A percentile compares a stretch with the other conserved stretches of the same genome.
Conservation (phyloP, 2,113 vertebrate species). For the Ornithorhynchus anatinus region DNA sequence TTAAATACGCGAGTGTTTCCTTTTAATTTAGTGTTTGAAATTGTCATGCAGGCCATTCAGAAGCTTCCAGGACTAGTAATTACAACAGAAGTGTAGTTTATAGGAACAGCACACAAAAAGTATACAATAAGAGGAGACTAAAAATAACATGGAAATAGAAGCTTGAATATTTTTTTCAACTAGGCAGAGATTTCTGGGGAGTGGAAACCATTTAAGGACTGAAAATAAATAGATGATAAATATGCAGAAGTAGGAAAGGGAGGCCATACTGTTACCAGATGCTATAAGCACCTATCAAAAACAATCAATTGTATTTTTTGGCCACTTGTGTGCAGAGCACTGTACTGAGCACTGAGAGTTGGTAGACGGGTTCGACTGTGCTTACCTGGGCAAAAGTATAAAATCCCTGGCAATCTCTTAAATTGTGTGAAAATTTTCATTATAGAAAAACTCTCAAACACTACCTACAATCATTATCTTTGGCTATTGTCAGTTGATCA, state of each 20-base stretch:
- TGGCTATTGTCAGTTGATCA: no score
- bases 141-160: conserved; percentile 45
- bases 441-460: no score
- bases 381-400: background rate
- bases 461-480: no score
- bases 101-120: background rate
- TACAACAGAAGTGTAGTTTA: conserved; percentile 55
- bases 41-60: conserved; percentile 16
- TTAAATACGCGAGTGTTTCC: conserved; percentile 58
- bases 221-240: background rate
- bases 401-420: no score
- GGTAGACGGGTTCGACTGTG: no score
- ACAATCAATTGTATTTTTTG: no score
- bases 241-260: fast-evolving
- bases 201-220: background rate
- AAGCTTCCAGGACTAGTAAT: conserved; percentile 56
- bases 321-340: no score
- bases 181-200: conserved; percentile 1
- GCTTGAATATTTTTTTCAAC: background rate
- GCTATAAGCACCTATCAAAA: no score
- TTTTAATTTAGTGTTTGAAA: conserved; percentile 69
- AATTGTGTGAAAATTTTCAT: no score
- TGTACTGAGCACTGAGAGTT: no score
- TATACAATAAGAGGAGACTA: conserved; percentile 17
- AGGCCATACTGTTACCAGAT: background rate